Evolutionary conservation across 2,797 vertebrate species (phyloP), one percentile per base, ranked within the genome.

Genomic region (Acanthurus lineatus): DNA sequence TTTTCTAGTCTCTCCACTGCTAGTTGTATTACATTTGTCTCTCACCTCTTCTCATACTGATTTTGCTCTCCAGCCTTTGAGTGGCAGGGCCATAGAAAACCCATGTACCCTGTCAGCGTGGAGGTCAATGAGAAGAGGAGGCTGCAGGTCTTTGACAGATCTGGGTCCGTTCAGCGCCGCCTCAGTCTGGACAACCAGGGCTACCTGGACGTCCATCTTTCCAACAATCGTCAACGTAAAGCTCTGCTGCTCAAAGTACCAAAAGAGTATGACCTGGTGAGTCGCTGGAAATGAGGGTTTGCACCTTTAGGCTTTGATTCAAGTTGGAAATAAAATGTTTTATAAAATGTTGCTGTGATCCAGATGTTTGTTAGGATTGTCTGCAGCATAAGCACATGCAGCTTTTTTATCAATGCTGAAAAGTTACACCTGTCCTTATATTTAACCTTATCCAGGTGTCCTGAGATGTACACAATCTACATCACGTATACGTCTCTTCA

Each of bases 181-280:
- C 86, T 98, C 84, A 95, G 85, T 77, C 89, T 99, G 74, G 85
- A 81, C 52, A 85, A 80, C 22, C 95, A 95, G 4, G 89, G 91
- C 49, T 78, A 86, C 20, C 89, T 98, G 22, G 93, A 96, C 19
- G 82, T 97, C 16, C 77, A 96, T 69, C 88, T 97, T 42, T 97
- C 98, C 73, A 96, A 73, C 74, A 96, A 97, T 90, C 93, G 60
- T 0, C 93, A 96, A 10, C 92, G 85, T 51, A 96, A 89, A 65
- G 87, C 94, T 38, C 87, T 98, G 56, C 93, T 99, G 73, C 93
- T 99, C 76, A 97, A 97, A 93, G 95, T 97, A 25, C 96, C 96
- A 12, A 98, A 97, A 85, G 98, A 99, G 81, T 97, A 97, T 0
- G 97, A 99, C 90, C 91, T 99, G 94, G 97, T 99, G 92, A 83